Evolutionary conservation across 2,113 vertebrate genomes (phyloP), one percentile per base, ranked within the genome.

Genomic region (Verasper variegatus): DNA sequence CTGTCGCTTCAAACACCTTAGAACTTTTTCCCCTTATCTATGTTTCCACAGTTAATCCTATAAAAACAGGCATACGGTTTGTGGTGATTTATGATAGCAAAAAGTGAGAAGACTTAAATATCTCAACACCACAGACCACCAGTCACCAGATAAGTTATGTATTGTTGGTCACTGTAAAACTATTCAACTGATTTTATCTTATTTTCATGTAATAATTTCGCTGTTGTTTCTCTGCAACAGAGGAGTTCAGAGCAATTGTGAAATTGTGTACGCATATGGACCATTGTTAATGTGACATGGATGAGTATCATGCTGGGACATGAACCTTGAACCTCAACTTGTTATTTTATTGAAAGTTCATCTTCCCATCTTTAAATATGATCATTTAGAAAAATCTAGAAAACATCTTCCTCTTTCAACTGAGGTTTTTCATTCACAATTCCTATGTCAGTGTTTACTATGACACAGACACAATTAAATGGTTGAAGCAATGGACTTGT

Each of bases 101-200:
- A 73, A 88, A 76, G 72, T 59, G 68, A 82, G 59, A 89, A 49
- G 66, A 71, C 71, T 66, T 68, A 67, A 74, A 88, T 76, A 82
- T 88, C 79, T 89, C 81, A 85, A 80, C 80, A 79, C 81, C 74
- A 71, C 80, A 82, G 72, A 83, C 80, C 82, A 83, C 76, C 83
- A 77, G 56, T 68, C 63, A 76, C 70, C 62, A 69, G 59, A 66
- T n/a, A 74, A 13, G 52, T 80, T n/a, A 88, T 82, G 64, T 35
- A 80, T 85, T 61, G 65, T 64, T 17, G 37, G n/a, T 27, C 24
- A 56, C 26, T 45, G 13, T 24, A 60, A 27, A 80, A 68, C 9
- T 64, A 52, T n/a, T 49, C 40, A 42, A 13, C 45, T 49, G 4
- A 71, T 72, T 79, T 40, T 26, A 37, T 49, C n/a, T n/a, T 42